phyloP scores from a whole-genome alignment of 2,113 vertebrate genomes.

The Vireo altiloquus region DNA sequence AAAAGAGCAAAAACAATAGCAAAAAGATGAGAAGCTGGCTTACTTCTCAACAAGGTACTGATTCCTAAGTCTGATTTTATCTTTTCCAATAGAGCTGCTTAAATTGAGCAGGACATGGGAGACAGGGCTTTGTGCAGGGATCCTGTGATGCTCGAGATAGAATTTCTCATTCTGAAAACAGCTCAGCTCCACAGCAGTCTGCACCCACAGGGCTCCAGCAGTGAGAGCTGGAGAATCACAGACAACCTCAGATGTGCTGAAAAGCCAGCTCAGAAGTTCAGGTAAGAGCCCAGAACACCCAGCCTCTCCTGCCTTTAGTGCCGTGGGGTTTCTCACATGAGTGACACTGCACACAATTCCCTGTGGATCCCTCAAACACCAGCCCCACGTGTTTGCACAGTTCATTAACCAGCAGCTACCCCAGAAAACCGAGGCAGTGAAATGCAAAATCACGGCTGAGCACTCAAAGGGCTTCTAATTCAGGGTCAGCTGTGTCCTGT shows the following conservation, averaged over 20 bases:
- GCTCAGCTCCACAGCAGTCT: background rate
- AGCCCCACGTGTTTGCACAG: background rate
- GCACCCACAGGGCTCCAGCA: background rate
- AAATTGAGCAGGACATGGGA: background rate
- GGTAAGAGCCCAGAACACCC: background rate
- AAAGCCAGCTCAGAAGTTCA: background rate
- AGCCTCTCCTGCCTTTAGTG: background rate
- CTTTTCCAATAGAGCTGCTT: background rate
- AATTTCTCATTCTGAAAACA: background rate
- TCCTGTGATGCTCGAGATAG: background rate
- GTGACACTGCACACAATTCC: background rate
- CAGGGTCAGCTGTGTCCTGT: background rate
- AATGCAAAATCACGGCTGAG: background rate
- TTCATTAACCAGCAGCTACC: background rate
- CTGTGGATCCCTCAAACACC: background rate
- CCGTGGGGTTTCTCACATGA: fast-evolving
- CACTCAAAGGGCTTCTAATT: background rate
- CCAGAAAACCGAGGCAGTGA: background rate
- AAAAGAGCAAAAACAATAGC: background rate
- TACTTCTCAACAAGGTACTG: background rate
- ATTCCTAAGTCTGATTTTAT: background rate
- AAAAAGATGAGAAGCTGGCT: background rate
- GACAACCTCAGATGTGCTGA: background rate
- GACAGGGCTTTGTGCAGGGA: background rate
- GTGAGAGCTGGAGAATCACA: background rate